Evolutionary conservation across 1,140 invertebrate species (phyloP).

Genomic region (Caenorhabditis latens): DNA sequence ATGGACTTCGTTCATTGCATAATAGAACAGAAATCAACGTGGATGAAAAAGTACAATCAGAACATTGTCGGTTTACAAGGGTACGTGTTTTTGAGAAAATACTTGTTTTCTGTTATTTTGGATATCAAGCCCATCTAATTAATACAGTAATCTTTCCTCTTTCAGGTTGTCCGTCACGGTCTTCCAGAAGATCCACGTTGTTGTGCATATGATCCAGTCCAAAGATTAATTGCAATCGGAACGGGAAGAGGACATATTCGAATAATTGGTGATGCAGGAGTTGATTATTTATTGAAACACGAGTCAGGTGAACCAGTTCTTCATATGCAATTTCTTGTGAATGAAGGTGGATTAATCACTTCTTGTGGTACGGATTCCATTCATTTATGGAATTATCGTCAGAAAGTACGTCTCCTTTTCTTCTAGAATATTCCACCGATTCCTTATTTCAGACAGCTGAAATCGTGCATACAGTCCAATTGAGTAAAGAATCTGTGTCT

Average conservation of each 20-base stretch:
- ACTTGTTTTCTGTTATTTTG: background rate
- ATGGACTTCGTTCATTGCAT: constrained; percentile 69
- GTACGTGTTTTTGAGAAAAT: constrained; percentile 50
- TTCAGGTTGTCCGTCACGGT: constrained; percentile 83
- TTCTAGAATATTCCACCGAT: background rate
- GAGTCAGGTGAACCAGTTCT: constrained; percentile 82
- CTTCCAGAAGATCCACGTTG: constrained; percentile 97
- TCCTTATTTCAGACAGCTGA: constrained; percentile 61
- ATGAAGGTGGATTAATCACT: constrained; percentile 94
- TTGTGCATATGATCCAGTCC: constrained; percentile 96
- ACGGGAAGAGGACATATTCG: constrained; percentile 93
- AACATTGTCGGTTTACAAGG: constrained; percentile 69
- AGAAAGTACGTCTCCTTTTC: constrained; percentile 85
- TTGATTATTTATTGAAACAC: constrained; percentile 92
- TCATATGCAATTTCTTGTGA: constrained; percentile 92
- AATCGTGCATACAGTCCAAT: constrained; percentile 74
- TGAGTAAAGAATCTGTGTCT: constrained; percentile 85
- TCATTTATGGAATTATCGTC: constrained; percentile 96
- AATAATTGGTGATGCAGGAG: constrained; percentile 94
- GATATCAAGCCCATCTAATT: background rate
- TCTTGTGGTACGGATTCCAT: constrained; percentile 93
- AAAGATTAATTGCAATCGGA: constrained; percentile 94
- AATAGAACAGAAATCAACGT: constrained; percentile 71
- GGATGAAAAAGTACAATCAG: constrained; percentile 68
- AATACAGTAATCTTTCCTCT: background rate